Conservation (phyloP, 1,140 invertebrate genomes). For the Drosophila equinoxialis region DNA sequence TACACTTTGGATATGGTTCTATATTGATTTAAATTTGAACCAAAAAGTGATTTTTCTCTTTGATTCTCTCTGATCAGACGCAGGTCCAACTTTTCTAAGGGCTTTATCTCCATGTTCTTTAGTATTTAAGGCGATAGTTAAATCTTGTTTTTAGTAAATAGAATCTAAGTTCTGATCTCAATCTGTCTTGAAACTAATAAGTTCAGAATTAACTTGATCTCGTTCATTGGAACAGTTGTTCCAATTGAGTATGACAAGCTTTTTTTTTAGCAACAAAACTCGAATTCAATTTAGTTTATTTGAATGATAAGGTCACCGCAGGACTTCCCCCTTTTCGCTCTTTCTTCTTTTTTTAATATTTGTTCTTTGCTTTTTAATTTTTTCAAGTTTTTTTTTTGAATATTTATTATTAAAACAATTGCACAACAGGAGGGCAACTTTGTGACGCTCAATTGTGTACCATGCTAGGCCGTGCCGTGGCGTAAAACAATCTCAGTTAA, state of each 20-base stretch:
- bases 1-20: no score
- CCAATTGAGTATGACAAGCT: background rate
- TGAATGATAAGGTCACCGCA: slow-evolving; percentile 32
- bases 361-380: slow-evolving; percentile 18
- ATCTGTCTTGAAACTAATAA: no score
- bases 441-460: background rate
- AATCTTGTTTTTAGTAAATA: no score
- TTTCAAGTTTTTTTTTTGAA: background rate
- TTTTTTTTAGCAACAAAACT: background rate
- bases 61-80: no score
- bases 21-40: no score
- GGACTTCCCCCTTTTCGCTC: slow-evolving; percentile 17
- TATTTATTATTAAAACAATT: slow-evolving; percentile 46
- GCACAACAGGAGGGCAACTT: slow-evolving; percentile 36
- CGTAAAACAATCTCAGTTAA: slow-evolving; percentile 37
- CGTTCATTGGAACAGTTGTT: no score
- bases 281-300: background rate
- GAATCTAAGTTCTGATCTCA: no score
- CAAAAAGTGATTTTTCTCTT: no score
- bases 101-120: no score
- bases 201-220: no score
- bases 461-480: background rate
- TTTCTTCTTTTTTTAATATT: slow-evolving; percentile 6
- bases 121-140: no score
- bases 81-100: no score